A percentile compares a stretch with the other conserved stretches of the same genome.
phyloP scores from a whole-genome alignment of 2,888 invertebrate species.

The Lasioglossum oenotherae region DNA sequence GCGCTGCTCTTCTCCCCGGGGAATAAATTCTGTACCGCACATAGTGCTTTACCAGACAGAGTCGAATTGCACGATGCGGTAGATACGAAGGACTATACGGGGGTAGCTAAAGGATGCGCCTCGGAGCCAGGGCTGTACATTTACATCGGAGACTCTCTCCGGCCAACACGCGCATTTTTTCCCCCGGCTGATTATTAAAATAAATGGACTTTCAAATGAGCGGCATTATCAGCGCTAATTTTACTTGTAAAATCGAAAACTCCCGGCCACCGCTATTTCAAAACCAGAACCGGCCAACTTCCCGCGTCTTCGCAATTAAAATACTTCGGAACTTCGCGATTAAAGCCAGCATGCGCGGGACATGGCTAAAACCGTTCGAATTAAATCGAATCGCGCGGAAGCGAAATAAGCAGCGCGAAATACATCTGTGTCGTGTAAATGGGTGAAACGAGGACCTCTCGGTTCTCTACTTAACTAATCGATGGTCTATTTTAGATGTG shows the following conservation, averaged over 20 bases:
- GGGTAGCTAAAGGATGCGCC: conserved; percentile 53
- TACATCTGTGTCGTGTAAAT: not conserved
- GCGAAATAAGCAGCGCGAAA: not conserved
- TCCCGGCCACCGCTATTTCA: not conserved
- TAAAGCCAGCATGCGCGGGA: not conserved
- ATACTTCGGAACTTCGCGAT: conserved; percentile 8
- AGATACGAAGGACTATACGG: conserved; percentile 50
- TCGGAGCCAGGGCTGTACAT: conserved; percentile 45
- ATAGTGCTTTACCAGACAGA: conserved; percentile 54
- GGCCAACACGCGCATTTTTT: conserved; percentile 32
- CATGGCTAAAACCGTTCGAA: not conserved
- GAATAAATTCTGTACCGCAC: conserved; percentile 59
- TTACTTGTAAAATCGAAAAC: conserved; percentile 43
- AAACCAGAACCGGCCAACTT: conserved; percentile 18
- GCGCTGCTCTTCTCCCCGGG: conserved; percentile 51
- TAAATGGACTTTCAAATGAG: conserved; percentile 61
- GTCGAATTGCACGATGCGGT: conserved; percentile 62
- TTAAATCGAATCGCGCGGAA: not conserved
- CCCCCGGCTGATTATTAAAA: conserved; percentile 50
- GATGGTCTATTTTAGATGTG: not conserved
- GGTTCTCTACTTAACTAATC: not conserved
- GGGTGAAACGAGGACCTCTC: not conserved
- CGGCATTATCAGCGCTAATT: conserved; percentile 39
- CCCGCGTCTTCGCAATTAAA: conserved; percentile 8
- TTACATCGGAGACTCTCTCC: conserved; percentile 48